Evolutionary conservation across 2,113 vertebrate genomes (phyloP).

Genomic region (Merops nubicus): DNA sequence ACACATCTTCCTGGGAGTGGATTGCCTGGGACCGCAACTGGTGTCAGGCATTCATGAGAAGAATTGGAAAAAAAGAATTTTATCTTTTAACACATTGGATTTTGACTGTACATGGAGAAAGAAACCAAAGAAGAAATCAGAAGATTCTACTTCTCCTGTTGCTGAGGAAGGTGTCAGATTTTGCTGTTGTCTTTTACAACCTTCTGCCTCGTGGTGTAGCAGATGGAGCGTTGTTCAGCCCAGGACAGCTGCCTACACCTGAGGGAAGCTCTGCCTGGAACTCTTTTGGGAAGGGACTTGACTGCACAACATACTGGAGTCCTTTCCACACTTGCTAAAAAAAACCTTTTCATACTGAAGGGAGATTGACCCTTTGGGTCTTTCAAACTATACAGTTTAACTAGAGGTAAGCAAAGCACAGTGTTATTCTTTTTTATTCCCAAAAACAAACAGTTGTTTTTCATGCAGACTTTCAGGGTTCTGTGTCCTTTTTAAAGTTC

Average conservation of each 20-base stretch:
- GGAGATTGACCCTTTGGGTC: not conserved
- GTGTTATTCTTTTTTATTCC: no score
- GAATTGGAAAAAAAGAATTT: not conserved
- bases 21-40: not conserved
- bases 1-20: not conserved
- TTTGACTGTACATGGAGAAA: not conserved
- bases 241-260: not conserved
- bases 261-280: not conserved
- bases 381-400: not conserved
- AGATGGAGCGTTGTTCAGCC: not conserved
- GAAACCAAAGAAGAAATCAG: not conserved
- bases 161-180: not conserved
- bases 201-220: no score
- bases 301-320: not conserved
- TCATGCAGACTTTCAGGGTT: not conserved
- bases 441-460: not conserved
- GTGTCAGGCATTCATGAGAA: not conserved
- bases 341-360: not conserved
- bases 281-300: not conserved
- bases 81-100: rapidly evolving
- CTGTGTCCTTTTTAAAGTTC: not conserved
- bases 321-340: not conserved
- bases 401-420: not conserved
- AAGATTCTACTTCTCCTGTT: not conserved
- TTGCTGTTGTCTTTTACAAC: not conserved